Conservation (phyloP, 2,113 vertebrate species). For the Otis tarda region DNA sequence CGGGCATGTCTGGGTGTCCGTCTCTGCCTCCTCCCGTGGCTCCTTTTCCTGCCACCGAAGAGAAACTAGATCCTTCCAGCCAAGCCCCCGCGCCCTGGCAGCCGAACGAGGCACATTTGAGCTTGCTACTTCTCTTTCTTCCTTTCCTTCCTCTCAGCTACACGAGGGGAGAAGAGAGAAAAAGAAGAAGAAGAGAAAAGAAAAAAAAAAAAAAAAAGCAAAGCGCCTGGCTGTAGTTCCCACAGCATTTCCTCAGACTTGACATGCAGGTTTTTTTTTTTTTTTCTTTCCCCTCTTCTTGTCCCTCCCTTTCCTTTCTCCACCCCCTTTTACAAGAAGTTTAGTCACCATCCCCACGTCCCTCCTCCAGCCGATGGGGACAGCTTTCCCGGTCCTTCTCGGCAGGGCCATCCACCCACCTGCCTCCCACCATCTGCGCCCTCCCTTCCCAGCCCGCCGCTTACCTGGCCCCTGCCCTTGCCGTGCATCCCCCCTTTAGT, state of each 20-base stretch:
- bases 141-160: conserved; percentile 64
- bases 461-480: background rate
- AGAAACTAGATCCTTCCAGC: conserved; percentile 41
- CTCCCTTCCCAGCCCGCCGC: background rate
- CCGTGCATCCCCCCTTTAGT: fast-evolving
- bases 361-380: background rate
- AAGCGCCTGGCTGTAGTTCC: conserved; percentile 17
- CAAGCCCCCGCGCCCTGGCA: background rate
- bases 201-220: background rate
- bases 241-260: conserved; percentile 57
- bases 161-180: conserved; percentile 42
- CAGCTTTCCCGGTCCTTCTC: background rate
- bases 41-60: conserved; percentile 35
- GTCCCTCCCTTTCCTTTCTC: conserved; percentile 64
- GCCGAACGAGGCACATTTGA: conserved; percentile 37
- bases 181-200: background rate
- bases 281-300: background rate
- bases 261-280: background rate
- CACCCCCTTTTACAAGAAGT: conserved; percentile 61
- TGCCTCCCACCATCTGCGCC: background rate
- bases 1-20: conserved; percentile 26
- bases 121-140: conserved; percentile 51
- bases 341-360: background rate
- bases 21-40: conserved; percentile 19
- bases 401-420: background rate